phyloP scores from a whole-genome alignment of 1,140 invertebrate species.

The Samia ricini region DNA sequence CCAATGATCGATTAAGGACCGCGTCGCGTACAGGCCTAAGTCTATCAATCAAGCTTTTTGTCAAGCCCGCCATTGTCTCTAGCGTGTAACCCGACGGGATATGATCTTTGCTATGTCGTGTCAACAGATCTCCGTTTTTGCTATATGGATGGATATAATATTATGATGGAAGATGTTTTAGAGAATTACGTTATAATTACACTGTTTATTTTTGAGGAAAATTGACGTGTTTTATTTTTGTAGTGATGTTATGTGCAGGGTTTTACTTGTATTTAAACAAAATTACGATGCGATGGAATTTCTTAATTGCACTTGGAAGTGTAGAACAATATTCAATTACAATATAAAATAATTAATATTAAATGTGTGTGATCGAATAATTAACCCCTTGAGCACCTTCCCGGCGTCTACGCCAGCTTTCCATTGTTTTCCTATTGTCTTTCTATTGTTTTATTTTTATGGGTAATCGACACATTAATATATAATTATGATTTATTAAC shows the following conservation, averaged over 20 bases:
- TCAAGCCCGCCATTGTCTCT: conserved; percentile 8
- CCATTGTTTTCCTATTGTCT: no score
- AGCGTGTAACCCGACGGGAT: not conserved
- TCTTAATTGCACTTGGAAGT: no score
- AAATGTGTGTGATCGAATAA: no score
- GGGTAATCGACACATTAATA: no score
- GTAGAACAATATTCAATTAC: no score
- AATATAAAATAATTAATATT: no score
- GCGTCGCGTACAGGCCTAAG: conserved; percentile 16
- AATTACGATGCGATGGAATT: no score
- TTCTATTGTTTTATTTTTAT: no score
- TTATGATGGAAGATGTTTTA: not conserved
- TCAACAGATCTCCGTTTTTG: not conserved
- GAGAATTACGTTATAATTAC: not conserved
- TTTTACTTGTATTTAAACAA: no score
- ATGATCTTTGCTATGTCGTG: conserved; percentile 10
- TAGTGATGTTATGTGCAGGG: not conserved
- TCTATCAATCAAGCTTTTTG: conserved; percentile 30
- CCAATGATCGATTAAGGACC: conserved; percentile 21
- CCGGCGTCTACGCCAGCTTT: no score
- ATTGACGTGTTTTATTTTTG: conserved; percentile 1
- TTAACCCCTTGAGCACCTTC: no score
- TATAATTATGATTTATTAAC: no score
- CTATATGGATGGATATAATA: not conserved
- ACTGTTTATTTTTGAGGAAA: not conserved